phyloP scores from a whole-genome alignment of 2,888 invertebrate species.

The Bruchidius siliquastri region DNA sequence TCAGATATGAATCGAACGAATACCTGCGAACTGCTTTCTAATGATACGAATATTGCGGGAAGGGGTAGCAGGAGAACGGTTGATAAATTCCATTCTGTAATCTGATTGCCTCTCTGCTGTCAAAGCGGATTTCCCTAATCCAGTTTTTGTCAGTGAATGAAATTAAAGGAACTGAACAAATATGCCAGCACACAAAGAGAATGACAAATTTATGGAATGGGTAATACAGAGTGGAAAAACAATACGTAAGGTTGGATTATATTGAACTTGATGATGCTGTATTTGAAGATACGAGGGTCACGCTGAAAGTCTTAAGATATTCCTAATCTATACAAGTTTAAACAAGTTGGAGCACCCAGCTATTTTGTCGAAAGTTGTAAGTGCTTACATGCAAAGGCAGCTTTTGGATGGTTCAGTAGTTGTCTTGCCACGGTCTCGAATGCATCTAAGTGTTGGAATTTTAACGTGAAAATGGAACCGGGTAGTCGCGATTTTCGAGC shows the following conservation, averaged over 20 bases:
- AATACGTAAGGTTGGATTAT: neutral
- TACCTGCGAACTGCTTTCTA: neutral
- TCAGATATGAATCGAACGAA: neutral
- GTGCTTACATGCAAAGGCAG: no score
- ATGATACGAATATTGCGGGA: neutral
- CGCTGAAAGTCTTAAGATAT: no score
- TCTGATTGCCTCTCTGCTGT: neutral
- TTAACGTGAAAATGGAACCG: no score
- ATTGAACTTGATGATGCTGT: neutral
- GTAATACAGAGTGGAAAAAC: neutral
- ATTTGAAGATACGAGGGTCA: no score
- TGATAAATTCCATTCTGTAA: neutral
- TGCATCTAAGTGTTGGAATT: no score
- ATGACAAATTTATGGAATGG: neutral
- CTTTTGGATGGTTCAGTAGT: no score
- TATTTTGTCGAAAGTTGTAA: no score
- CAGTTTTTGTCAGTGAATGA: neutral
- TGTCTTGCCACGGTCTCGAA: no score
- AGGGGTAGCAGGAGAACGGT: neutral
- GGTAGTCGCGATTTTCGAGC: no score
- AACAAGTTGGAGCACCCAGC: no score
- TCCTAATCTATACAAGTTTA: no score
- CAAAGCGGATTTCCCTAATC: neutral
- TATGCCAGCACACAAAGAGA: neutral
- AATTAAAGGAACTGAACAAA: neutral